Evolutionary conservation across 2,888 invertebrate genomes (phyloP), one percentile per base, ranked within the genome.

Genomic region (Punctoribates punctum): DNA sequence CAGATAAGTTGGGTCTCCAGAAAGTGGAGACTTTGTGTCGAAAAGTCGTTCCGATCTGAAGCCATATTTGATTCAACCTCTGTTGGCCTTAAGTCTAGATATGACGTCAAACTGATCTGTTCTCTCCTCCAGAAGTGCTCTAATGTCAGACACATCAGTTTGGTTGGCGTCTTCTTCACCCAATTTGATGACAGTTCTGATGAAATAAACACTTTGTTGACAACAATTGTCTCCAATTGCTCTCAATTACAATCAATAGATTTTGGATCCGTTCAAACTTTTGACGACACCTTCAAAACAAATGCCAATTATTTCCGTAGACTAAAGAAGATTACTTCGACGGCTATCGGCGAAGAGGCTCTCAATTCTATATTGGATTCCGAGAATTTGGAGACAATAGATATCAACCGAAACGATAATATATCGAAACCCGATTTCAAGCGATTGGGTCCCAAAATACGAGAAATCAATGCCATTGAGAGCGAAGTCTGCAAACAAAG

Each of bases 361-460:
- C 13, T 70, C 6, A 70, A 70, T 70, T 23, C 8, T 17, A 46
- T 70, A 11, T 23, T 70, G 1, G 70, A 70, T 46, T 70, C 70
- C 11, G 42, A 29, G 42, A 46, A 20, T 9, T 15, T 70, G 5
- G 70, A 70, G 23, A n/a, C 11, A n/a, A 20, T 70, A 6, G 34
- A 70, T 70, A 38, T 70, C 15, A 9, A 8, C 13, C 15, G 46
- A 25, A 70, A 70, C 34, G 23, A 46, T 17, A 23, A 46, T 6
- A 70, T 70, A 13, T 38, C 38, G 4, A 42, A 42, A 70, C 70
- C 70, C 2, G n/a, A 70, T 1, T 70, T 70, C 42, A 20, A 23
- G n/a, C 1, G 70, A 70, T 70, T 70, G 34, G 70, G 70, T 20
- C 70, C n/a, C 1, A 70, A 70, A n/a, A 46, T 70, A 17, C 38